phyloP scores from a whole-genome alignment of 2,797 vertebrate genomes.

The Gobionotothen gibberifrons region DNA sequence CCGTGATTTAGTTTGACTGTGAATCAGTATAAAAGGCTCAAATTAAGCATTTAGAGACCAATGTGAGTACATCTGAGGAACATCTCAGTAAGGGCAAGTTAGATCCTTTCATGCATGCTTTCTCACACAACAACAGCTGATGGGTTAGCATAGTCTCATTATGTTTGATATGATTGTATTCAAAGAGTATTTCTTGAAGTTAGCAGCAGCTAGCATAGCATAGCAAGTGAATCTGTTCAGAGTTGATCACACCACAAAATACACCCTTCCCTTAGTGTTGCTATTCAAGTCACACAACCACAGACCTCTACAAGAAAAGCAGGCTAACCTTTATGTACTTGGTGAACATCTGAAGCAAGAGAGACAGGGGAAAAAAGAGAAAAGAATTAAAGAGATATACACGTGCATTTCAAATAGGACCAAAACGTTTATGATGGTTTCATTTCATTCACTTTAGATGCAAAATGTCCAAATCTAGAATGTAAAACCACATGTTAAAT shows the following conservation, averaged over 20 bases:
- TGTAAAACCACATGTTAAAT: not conserved
- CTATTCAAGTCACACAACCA: constrained; percentile 42
- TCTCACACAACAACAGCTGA: not conserved
- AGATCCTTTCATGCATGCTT: not conserved
- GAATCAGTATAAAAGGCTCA: constrained; percentile 23
- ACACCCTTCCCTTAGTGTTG: constrained; percentile 13
- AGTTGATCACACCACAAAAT: constrained; percentile 31
- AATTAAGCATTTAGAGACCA: constrained; percentile 12
- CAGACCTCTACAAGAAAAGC: constrained; percentile 76
- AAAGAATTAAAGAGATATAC: constrained; percentile 55
- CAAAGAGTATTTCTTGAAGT: not conserved
- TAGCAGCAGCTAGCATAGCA: constrained; percentile 16
- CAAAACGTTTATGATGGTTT: constrained; percentile 9
- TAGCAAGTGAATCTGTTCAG: constrained; percentile 15
- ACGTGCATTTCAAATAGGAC: constrained; percentile 62
- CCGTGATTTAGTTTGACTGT: constrained; percentile 17
- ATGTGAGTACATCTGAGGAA: constrained; percentile 10
- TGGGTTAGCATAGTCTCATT: constrained; percentile 12
- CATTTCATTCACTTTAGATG: not conserved
- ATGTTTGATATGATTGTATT: constrained; percentile 3
- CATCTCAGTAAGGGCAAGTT: not conserved
- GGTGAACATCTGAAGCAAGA: constrained; percentile 98
- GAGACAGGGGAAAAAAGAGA: constrained; percentile 61
- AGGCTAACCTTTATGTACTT: constrained; percentile 99
- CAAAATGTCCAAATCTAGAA: not conserved